phyloP scores from a whole-genome alignment of 2,888 invertebrate genomes.

The Muschampia plurimacula region DNA sequence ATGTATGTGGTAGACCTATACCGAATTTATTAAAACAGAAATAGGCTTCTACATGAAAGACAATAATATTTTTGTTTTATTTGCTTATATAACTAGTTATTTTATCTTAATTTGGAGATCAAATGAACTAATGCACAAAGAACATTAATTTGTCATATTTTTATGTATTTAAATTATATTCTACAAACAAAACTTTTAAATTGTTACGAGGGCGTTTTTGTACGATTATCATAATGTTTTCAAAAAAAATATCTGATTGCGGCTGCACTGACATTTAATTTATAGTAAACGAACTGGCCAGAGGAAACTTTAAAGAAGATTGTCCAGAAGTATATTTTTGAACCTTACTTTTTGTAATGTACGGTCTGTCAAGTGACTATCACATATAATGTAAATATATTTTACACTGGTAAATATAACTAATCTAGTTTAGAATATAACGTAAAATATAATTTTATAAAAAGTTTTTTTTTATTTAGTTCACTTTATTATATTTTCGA shows the following conservation, averaged over 20 bases:
- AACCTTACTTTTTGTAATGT: slow-evolving; percentile 43
- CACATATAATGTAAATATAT: slow-evolving; percentile 48
- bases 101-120: neutral
- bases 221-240: neutral
- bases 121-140: neutral
- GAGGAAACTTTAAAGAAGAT: neutral
- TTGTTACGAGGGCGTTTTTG: neutral
- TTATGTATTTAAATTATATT: no score
- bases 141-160: neutral
- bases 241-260: neutral
- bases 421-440: slow-evolving; percentile 47
- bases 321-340: slow-evolving; percentile 17
- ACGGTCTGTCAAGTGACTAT: slow-evolving; percentile 28
- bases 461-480: slow-evolving; percentile 38
- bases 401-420: slow-evolving; percentile 41
- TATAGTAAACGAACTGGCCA: neutral
- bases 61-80: neutral
- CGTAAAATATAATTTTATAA: slow-evolving; percentile 52
- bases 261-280: neutral
- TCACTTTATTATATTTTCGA: neutral
- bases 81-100: neutral
- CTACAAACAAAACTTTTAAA: no score
- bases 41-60: neutral
- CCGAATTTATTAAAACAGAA: slow-evolving; percentile 11
- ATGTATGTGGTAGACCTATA: neutral